These are phyloP conservation scores for Spisula solida DNA, from an alignment of 2,888 invertebrate species.

Conservation along the genomic window DNA sequence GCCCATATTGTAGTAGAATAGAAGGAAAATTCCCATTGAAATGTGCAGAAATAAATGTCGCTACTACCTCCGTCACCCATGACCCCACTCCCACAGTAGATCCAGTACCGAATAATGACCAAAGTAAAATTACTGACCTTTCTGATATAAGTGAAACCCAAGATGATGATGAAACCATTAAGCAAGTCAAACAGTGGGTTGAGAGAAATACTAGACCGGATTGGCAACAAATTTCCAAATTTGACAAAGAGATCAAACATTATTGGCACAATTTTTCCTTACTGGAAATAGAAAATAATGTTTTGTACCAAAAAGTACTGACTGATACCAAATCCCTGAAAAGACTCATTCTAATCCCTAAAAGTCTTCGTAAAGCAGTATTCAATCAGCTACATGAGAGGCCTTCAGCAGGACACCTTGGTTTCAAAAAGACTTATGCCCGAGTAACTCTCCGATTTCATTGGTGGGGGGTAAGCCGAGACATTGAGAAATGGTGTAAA, in stretches of 20 bases:
- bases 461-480: constrained; percentile 43
- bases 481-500: constrained; percentile 45
- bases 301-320: background rate
- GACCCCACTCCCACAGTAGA: too few species aligned
- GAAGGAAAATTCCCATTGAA: too few species aligned
- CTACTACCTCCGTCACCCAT: too few species aligned
- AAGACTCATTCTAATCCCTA: constrained; percentile 6
- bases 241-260: constrained; percentile 26
- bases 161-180: background rate
- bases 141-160: background rate
- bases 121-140: background rate
- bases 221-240: constrained; percentile 32
- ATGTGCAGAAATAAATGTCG: too few species aligned
- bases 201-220: constrained; percentile 25
- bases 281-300: too few species aligned
- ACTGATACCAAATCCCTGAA: background rate
- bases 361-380: constrained; percentile 12
- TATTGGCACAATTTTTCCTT: constrained; percentile 37
- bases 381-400: constrained; percentile 34
- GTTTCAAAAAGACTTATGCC: constrained; percentile 39
- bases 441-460: constrained; percentile 44
- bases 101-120: too few species aligned
- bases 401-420: constrained; percentile 51
- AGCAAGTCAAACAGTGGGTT: constrained; percentile 10
- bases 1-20: too few species aligned